phyloP scores from a whole-genome alignment of 2,888 invertebrate genomes.

The Dynastes hyllus region DNA sequence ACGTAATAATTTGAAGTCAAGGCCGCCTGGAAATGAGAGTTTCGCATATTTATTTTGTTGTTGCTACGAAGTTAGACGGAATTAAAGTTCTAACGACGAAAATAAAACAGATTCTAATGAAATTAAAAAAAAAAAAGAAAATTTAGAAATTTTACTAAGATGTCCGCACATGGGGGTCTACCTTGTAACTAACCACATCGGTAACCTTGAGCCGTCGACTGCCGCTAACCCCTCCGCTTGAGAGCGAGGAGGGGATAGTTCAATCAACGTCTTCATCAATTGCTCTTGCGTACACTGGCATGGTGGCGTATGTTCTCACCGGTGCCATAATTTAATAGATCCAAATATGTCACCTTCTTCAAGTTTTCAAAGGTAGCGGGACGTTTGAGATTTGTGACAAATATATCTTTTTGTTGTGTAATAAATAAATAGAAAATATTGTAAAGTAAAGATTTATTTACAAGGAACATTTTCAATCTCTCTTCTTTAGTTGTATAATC shows the following conservation, averaged over 20 bases:
- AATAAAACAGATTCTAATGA: too few species aligned
- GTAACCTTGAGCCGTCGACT: too few species aligned
- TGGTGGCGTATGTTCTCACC: slow-evolving; percentile 64
- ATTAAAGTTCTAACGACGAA: too few species aligned
- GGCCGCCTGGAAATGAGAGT: too few species aligned
- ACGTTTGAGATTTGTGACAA: slow-evolving; percentile 59
- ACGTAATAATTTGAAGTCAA: too few species aligned
- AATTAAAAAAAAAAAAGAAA: too few species aligned
- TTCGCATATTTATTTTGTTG: too few species aligned
- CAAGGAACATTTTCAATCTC: slow-evolving; percentile 43
- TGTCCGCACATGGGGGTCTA: too few species aligned
- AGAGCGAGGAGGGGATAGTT: neutral
- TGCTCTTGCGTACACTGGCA: slow-evolving; percentile 61
- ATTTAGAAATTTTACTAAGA: too few species aligned
- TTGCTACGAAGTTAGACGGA: too few species aligned
- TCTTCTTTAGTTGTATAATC: slow-evolving; percentile 62
- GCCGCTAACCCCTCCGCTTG: too few species aligned
- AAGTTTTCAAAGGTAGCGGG: slow-evolving; percentile 62
- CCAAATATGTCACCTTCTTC: slow-evolving; percentile 65
- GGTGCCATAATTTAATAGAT: slow-evolving; percentile 64
- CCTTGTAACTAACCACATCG: too few species aligned
- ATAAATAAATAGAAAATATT: neutral
- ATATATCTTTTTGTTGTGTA: slow-evolving; percentile 63
- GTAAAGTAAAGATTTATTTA: neutral
- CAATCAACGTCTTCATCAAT: slow-evolving; percentile 55